Base-by-base conservation (phyloP, 2,797 vertebrate genomes). In the Philypnodon macrostomus region DNA sequence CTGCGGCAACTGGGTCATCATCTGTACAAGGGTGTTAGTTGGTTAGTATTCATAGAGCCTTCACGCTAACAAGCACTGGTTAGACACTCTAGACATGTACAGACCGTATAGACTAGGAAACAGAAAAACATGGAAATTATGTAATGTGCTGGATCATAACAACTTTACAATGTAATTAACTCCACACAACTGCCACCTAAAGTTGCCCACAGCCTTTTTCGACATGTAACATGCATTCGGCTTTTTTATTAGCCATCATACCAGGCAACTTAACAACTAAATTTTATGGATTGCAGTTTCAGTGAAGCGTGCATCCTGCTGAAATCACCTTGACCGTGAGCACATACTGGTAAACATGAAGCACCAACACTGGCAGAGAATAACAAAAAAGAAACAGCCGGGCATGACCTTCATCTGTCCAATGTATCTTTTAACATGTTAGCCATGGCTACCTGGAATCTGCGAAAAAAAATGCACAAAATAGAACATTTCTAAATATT, bases 31-130 rank as follows among this genome's bases (percentile, higher is more conserved):
- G 26, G n/a, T 52, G 51, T 26, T 37, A 44, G 47, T 46, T 55
- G 10, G 19, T 56, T 63, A 56, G 34, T 53, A 62, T 46, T 47
- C 58, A 70, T 57, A 48, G 40, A 30, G 12, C 2, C 33, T 44
- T 40, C 37, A 47, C 34, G 11, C 47, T 53, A 29, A 19, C 5
- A 31, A 47, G 37, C 30, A 52, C 41, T 42, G 26, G 47, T 57
- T 8, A 46, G 19, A 32, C 53, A 35, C 16, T 1, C 8, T 7
- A 30, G 8, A n/a, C n/a, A n/a, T n/a, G n/a, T n/a, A 19, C 18
- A 52, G 10, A 17, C 40, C 30, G 40, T 11, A 4, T 7, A n/a
- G n/a, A n/a, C 15, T 15, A 39, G 16, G 5, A 5, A 15, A n/a
- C 14, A 29, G 37, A 39, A 33, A 45, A 30, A 9, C 32, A n/a